Base-by-base conservation (phyloP, 2,113 vertebrate species). In the Plecotus auritus region DNA sequence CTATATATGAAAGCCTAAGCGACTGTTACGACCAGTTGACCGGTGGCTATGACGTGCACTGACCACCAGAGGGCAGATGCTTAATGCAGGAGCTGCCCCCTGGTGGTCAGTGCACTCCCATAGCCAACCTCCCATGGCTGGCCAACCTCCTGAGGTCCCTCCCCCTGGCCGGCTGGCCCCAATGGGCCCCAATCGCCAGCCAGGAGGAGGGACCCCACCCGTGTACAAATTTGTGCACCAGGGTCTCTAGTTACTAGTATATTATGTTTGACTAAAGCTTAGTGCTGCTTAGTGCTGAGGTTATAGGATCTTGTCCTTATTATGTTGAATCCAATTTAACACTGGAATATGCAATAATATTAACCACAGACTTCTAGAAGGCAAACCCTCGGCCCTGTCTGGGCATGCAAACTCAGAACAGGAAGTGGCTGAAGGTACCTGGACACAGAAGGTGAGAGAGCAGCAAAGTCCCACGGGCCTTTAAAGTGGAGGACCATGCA, bases 301-400 rank as follows among this genome's bases (percentile, higher is more conserved):
- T 82, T 78, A 28, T 7, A 28, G 5, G 37, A 2, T 9, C 35
- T 90, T 88, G 13, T 20, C 22, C 16, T 77, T 49, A 66, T 45
- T 89, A 56, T 64, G 91, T 93, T 83, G 70, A 86, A 70, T 40
- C 6, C 42, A 26, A 77, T 88, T 93, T 93, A 42, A 37, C 80
- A 82, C 12, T 85, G 28, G 13, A 54, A 40, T 73, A 40, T 81
- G 35, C 16, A 66, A n/a, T 40, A 54, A 26, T 20, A n/a, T 54
- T 40, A 6, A 76, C 14, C 59, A 92, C 20, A 83, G 59, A 6
- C 51, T 30, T 88, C 80, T 49, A 88, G 51, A 72, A 85, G 72
- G 37, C 14, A 59, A 90, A 59, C 4, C 8, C 30, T 56, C 14
- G n/a, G n/a, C 16, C 0, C 77, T 59, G 4, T 40, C 37, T 74